Evolutionary conservation across 2,113 vertebrate genomes (phyloP), one percentile per base, ranked within the genome.

Genomic region (Heterotis niloticus): DNA sequence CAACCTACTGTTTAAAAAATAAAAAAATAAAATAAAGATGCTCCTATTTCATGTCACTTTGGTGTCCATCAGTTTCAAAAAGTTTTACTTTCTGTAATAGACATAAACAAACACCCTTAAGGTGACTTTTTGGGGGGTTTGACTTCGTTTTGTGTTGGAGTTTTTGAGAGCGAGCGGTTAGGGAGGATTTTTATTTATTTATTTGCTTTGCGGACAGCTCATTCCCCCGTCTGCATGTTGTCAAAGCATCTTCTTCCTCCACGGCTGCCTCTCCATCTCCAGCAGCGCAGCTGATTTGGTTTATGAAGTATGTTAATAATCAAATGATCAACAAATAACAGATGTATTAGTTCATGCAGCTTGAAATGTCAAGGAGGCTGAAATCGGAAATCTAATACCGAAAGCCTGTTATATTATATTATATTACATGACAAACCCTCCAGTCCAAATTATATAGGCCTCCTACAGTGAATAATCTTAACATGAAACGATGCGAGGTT

Each of bases 291-390:
- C 92, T 92, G 92, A 92, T 92, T 93, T 88, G 89, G 89, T 91
- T 92, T 93, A 90, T 92, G 92, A 93, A 93, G 91, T 93, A 91
- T 92, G 90, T 92, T 93, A 93, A 93, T 93, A 93, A 93, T 93
- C 91, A 91, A 93, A 93, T 93, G 89, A 93, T 93, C 91, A 90
- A 92, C 90, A 93, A 93, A 93, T 93, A 93, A 93, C 91, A 93
- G 88, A 93, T 93, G 92, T 92, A 93, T 92, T 93, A 92, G 91
- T 92, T 93, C 91, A 93, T 93, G 92, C 91, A 84, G 91, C 90
- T 92, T 92, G 92, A 93, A 92, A 93, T 93, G 92, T 93, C 92
- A 93, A 92, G 90, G 89, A 92, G 91, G 91, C 92, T 91, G 91
- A 93, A 92, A 92, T 89, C 80, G 84, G 88, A 92, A 93, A 92